Percentiles rank a stretch among this genome's conserved stretches.
These are phyloP conservation scores for Diogma glabrata DNA, from an alignment of 2,888 invertebrate species.

Conservation along the genomic window DNA sequence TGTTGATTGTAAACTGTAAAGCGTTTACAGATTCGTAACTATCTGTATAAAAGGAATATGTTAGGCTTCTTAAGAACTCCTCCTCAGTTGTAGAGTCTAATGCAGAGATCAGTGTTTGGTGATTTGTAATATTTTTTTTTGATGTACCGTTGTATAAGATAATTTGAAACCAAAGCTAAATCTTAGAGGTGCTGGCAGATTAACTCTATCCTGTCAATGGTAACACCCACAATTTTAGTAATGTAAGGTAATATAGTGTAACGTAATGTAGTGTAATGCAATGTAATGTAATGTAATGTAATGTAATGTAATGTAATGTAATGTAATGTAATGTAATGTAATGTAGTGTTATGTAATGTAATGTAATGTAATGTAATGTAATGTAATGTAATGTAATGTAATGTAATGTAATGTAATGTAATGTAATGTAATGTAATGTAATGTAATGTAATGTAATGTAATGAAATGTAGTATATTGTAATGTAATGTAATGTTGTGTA, in stretches of 20 bases:
- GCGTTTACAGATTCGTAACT: too few relatives aligned
- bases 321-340: slow-evolving; percentile 25
- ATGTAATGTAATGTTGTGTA: slow-evolving; percentile 8
- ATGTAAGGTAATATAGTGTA: slow-evolving; percentile 2
- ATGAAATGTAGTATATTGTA: slow-evolving; percentile 8
- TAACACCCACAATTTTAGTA: too few relatives aligned
- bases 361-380: slow-evolving; percentile 10
- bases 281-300: slow-evolving; percentile 1
- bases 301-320: slow-evolving; percentile 19
- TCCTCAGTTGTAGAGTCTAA: too few relatives aligned
- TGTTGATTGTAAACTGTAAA: too few relatives aligned
- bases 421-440: slow-evolving; percentile 11
- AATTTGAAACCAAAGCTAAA: too few relatives aligned
- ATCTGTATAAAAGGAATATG: too few relatives aligned
- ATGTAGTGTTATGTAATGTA: slow-evolving; percentile 11
- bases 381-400: slow-evolving; percentile 11
- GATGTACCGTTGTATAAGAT: too few relatives aligned
- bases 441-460: slow-evolving; percentile 11
- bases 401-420: slow-evolving; percentile 11
- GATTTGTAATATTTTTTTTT: too few relatives aligned
- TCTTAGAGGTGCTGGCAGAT: too few relatives aligned
- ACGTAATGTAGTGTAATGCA: slow-evolving; percentile 3
- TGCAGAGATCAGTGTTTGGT: too few relatives aligned
- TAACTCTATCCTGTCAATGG: too few relatives aligned
- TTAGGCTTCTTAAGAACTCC: too few relatives aligned